Evolutionary conservation across 2,113 vertebrate genomes (phyloP), one percentile per base, ranked within the genome.

Genomic region (Sinocyclocheilus anophthalmus): DNA sequence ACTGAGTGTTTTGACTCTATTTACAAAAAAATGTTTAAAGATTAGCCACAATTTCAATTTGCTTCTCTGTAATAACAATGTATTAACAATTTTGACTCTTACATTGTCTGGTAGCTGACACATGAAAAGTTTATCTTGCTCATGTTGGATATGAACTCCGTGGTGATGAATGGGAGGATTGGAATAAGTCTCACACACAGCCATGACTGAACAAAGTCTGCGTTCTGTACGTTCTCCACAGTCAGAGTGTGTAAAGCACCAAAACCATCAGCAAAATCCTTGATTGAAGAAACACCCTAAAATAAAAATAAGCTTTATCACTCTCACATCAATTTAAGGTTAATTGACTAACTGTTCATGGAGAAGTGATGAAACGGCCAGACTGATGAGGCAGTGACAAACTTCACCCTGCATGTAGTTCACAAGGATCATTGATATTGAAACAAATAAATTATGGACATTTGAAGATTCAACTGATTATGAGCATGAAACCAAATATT

Each of bases 101-200:
- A 85, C 84, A 85, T 85, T 77, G 6, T 20, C 61, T 85, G 84
- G 42, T 69, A 85, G 73, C 16, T 69, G 24, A n/a, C 45, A 69
- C 84, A 85, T 14, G 75, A 78, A 16, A 85, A 85, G 73, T 69
- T 33, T 0, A 67, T 77, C 24, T 55, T 67, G 84, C 84, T 85
- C 75, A 85, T 76, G 59, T 69, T 55, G 20, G 18, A 78, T 20
- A 85, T 13, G 45, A 69, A 78, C 18, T 33, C 22, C 37, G 20
- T n/a, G 6, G 42, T 85, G 9, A 85, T 65, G 26, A 67, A 50
- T 0, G 84, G 75, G 18, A 85, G 84, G 3, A 85, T 18, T 78
- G 84, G 84, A 57, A 78, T 22, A 12, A 85, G 75, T 24, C 42
- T 67, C 48, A 78, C 63, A 39, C 59, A 78, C 6, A 78, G 1